Conservation (phyloP, 2,888 invertebrate species). For the Seira musarum region DNA sequence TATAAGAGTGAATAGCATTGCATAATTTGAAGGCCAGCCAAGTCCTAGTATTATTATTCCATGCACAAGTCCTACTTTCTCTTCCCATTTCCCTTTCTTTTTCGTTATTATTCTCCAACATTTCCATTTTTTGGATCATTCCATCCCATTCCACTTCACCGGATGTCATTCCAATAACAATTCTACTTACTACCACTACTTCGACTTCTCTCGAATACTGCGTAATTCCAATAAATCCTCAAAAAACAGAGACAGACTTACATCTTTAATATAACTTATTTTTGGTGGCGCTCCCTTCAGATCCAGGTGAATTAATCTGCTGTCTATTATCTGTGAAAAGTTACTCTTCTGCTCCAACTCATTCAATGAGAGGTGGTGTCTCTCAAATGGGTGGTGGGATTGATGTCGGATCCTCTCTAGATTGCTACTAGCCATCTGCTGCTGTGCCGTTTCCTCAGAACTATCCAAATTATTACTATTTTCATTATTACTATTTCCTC, state of each 20-base stretch:
- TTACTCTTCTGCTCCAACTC: conserved; percentile 63
- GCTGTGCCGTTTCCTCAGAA: neutral
- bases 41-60: neutral
- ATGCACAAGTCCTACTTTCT: too few relatives aligned
- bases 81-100: neutral
- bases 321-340: conserved; percentile 58
- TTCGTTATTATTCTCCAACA: neutral
- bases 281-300: conserved; percentile 83
- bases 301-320: conserved; percentile 80
- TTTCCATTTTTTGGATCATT: neutral
- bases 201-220: too few relatives aligned
- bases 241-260: conserved; percentile 36
- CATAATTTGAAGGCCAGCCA: conserved; percentile 12
- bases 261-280: conserved; percentile 76
- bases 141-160: neutral
- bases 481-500: conserved; percentile 27
- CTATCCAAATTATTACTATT: conserved; percentile 1
- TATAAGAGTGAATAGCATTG: neutral
- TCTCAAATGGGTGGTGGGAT: conserved; percentile 53
- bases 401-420: conserved; percentile 57
- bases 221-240: too few relatives aligned
- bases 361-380: conserved; percentile 52
- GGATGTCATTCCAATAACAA: too few relatives aligned
- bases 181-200: too few relatives aligned
- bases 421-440: conserved; percentile 25